Conservation (phyloP, 2,888 invertebrate genomes). For the Muscina levida region DNA sequence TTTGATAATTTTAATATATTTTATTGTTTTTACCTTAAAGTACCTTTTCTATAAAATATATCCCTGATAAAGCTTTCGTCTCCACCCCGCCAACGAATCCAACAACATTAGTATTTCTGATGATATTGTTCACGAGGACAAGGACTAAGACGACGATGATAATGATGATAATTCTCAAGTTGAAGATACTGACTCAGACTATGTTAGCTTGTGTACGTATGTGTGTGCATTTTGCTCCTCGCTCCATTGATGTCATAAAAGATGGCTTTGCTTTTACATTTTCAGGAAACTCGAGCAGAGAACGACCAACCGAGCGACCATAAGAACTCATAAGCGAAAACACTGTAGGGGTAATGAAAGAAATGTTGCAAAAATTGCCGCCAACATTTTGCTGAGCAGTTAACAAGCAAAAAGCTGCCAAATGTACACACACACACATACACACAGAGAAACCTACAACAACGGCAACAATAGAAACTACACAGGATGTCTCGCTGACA, state of each 20-base stretch:
- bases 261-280: slow-evolving; percentile 1
- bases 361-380: slow-evolving; percentile 49
- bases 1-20: too few species aligned
- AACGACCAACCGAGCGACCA: not conserved
- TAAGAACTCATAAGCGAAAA: not conserved
- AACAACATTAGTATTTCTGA: not conserved
- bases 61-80: too few species aligned
- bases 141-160: not conserved
- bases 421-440: slow-evolving; percentile 35
- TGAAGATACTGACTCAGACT: too few species aligned
- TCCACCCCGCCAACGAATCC: too few species aligned
- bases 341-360: slow-evolving; percentile 34
- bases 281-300: not conserved
- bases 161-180: not conserved
- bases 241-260: not conserved
- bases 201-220: not conserved
- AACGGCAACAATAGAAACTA: not conserved
- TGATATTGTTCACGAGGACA: not conserved
- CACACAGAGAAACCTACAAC: not conserved
- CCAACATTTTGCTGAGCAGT: slow-evolving; percentile 28
- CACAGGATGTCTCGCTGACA: slow-evolving; percentile 31
- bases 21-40: too few species aligned
- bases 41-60: too few species aligned
- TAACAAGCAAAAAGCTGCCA: slow-evolving; percentile 29
- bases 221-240: slow-evolving; percentile 11